Evolutionary conservation across 2,113 vertebrate genomes (phyloP), one percentile per base, ranked within the genome.

Genomic region (Antechinus stuartii): DNA sequence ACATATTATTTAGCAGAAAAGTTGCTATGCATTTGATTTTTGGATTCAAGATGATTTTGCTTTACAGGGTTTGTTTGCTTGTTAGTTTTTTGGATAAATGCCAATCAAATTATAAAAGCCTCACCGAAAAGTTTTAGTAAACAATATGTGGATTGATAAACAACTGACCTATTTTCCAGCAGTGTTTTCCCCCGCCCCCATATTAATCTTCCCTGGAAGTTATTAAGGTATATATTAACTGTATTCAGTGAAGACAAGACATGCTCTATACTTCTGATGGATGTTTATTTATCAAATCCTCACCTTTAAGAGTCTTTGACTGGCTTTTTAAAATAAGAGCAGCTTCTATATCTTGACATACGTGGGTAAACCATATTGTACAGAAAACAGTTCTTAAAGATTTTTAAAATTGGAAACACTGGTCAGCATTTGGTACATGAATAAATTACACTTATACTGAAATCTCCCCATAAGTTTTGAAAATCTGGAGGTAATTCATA

Each of bases 261-360:
- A 92, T 93, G 61, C 96, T 92, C 35, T 97, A 89, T 89, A 98
- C 94, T 97, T 97, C 94, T 97, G 56, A 94, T 96, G 91, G 91
- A 76, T 94, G 94, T 98, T 99, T 99, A 98, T 99, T 99, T 98
- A 96, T 91, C 95, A 98, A 98, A 97, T 97, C 89, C 97, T 98
- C 91, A 95, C 35, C 61, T 93, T 93, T 94, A 94, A 95, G 95
- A 96, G 94, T 97, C 96, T 98, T 89, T 8, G 14, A 49, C 89
- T 76, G 19, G 91, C 54, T 97, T 98, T 84, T 98, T 94, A 97
- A 97, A 98, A 97, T 49, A 96, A 94, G 94, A 97, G 96, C 94
- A 0, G 2, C 49, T 96, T 95, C 26, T 96, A 95, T 94, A 95
- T 93, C 53, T 10, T 97, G 97, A 97, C 22, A 26, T 95, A 97